Evolutionary conservation across 2,113 vertebrate species (phyloP), one percentile per base, ranked within the genome.

Genomic region (Tetraodon nigroviridis): DNA sequence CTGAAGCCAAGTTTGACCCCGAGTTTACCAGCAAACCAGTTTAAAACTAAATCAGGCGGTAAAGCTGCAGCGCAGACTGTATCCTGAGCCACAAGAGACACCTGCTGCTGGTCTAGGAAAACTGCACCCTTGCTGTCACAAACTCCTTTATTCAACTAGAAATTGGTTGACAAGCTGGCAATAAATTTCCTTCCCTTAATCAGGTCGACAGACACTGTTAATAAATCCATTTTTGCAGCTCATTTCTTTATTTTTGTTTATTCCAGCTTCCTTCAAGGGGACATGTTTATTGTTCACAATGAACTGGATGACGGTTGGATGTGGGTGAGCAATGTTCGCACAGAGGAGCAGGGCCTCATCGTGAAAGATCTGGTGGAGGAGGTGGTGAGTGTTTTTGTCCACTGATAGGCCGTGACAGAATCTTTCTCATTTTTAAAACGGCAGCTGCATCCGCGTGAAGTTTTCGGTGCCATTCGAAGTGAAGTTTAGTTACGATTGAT

Each of bases 251-350:
- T 58, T 15, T 58, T 14, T 3, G 12, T 62, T 7, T 42, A 1
- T 80, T 46, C 42, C 84, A 96, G 94, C 91, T 99, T 99, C 87
- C 92, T 99, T 81, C 98, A 99, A 93, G 97, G 95, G 85, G 97
- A 99, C 83, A 98, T 99, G 95, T 98, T 99, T 89, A 99, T 99
- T 87, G 97, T 99, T 87, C 97, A 97, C 87, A 99, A 99, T 7
- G 96, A 97, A 84, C 90, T 98, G 87, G 97, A 98, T 63, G 97
- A 99, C 84, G 96, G 97, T 68, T 99, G 97, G 97, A 96, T 98
- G 95, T 99, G 97, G 97, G 96, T 98, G 73, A 94, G 94, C 76
- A 98, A 99, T 51, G 91, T 99, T 24, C 90, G 97, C 59, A 99
- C 96, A 49, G 95, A 97, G 83, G 97, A 98, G 64, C 95, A 98